A percentile compares a stretch with the other conserved stretches of the same genome.
Conservation (phyloP, 2,888 invertebrate species). For the Lottia gigantea region DNA sequence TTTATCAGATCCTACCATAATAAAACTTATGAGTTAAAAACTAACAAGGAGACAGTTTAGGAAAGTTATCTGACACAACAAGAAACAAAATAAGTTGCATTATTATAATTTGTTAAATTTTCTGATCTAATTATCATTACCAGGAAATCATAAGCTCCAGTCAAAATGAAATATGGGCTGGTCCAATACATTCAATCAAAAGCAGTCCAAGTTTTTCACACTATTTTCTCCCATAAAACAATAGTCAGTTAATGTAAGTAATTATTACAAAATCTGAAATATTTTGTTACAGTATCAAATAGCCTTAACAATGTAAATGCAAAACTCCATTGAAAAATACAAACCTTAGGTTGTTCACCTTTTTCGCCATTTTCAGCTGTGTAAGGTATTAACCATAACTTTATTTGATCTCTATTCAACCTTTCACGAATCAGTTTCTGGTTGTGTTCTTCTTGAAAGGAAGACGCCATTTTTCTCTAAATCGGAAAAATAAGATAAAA, state of each 20-base stretch:
- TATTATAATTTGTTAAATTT: no score
- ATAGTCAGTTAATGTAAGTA: no score
- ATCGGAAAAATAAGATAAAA: no score
- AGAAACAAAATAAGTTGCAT: no score
- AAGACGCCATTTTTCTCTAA: no score
- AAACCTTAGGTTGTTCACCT: constrained; percentile 62
- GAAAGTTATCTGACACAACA: no score
- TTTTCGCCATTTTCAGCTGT: constrained; percentile 71
- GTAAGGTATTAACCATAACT: constrained; percentile 83
- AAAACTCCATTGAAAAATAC: neutral
- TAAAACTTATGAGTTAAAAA: constrained; percentile 9
- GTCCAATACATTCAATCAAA: no score
- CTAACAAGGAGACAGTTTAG: no score
- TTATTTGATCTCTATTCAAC: constrained; percentile 77
- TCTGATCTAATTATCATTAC: no score
- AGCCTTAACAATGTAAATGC: neutral
- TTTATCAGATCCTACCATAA: constrained; percentile 74
- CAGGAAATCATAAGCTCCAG: neutral
- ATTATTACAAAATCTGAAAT: no score
- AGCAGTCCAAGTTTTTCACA: no score
- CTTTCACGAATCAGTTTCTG: constrained; percentile 70
- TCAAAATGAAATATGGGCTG: neutral
- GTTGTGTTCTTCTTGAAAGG: constrained; percentile 33
- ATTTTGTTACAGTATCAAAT: neutral
- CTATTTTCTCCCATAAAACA: no score